Percentiles rank a stretch among this genome's conserved stretches.
Conservation (phyloP, 2,797 vertebrate genomes). For the Girardinus metallicus region DNA sequence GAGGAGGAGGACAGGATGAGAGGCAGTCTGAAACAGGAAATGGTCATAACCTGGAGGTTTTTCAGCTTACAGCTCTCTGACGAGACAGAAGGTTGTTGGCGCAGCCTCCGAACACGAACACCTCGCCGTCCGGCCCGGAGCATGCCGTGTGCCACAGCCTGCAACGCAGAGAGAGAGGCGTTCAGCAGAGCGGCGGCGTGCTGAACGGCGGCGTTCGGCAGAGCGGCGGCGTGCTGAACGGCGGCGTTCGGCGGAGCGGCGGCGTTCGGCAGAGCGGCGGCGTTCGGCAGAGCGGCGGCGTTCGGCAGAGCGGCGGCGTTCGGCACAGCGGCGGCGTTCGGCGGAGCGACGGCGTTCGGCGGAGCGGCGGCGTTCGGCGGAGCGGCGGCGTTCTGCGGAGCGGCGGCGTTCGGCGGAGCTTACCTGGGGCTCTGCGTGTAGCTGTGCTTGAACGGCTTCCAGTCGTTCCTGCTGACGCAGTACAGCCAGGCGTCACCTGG, state of each 20-base stretch:
- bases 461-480: slow-evolving; percentile 90
- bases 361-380: background rate
- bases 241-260: too few species aligned
- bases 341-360: too few species aligned
- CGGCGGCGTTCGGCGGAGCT: background rate
- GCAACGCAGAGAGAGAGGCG: background rate
- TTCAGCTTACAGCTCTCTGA: slow-evolving; percentile 89
- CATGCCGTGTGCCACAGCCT: slow-evolving; percentile 98
- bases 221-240: background rate
- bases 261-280: too few species aligned
- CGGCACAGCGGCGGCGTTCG: too few species aligned
- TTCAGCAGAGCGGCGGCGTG: background rate
- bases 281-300: too few species aligned
- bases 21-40: background rate
- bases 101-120: slow-evolving; percentile 96
- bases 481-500: slow-evolving; percentile 97
- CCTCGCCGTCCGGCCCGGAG: slow-evolving; percentile 92
- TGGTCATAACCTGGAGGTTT: background rate
- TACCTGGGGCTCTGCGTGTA: slow-evolving; percentile 83
- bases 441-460: slow-evolving; percentile 89
- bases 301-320: too few species aligned
- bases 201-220: background rate
- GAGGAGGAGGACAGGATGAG: background rate
- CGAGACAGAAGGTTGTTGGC: slow-evolving; percentile 95
- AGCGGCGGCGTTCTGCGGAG: background rate